Evolutionary conservation across 2,113 vertebrate species (phyloP), one percentile per base, ranked within the genome.

Genomic region (Lepisosteus oculatus): DNA sequence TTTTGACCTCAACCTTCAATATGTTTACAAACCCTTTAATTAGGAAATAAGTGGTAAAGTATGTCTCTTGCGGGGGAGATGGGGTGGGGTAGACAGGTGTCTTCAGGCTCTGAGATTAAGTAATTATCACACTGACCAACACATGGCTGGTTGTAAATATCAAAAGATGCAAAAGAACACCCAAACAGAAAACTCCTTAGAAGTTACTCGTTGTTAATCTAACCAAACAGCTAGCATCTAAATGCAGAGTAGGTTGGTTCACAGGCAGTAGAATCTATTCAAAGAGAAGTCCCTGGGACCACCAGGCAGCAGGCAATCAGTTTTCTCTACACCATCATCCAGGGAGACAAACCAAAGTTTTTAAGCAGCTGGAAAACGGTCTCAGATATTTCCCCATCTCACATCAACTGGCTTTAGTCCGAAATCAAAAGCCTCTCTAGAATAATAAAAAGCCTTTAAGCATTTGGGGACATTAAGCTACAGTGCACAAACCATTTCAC

Each of bases 361-460:
- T 51, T 9, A 51, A 51, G 47, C 47, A 51, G 78, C 81, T 72
- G 70, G 80, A 80, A 85, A 80, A 75, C 65, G 64, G 76, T 83
- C 80, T 78, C 83, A 81, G 78, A 88, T 86, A 86, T 84, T 83
- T 85, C 84, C 78, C 83, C 11, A 74, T 86, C 83, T 84, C 86
- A 79, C 85, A 80, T 85, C 86, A 90, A 89, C 87, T 89, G 86
- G 88, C 89, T 86, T 88, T 82, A 74, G 81, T 82, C 73, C 71
- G 81, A 79, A 85, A 80, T 89, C 87, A 90, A 88, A 86, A 83
- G 81, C 79, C 79, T 80, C 71, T 80, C 54, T 80, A 70, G 79
- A 80, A 83, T 85, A 88, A 87, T 85, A 81, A 86, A 84, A 81
- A 78, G 78, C 77, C 82, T 84, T 83, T 81, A 85, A 85, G 74